phyloP scores from a whole-genome alignment of 2,888 invertebrate genomes.

The Creontiades dilutus region DNA sequence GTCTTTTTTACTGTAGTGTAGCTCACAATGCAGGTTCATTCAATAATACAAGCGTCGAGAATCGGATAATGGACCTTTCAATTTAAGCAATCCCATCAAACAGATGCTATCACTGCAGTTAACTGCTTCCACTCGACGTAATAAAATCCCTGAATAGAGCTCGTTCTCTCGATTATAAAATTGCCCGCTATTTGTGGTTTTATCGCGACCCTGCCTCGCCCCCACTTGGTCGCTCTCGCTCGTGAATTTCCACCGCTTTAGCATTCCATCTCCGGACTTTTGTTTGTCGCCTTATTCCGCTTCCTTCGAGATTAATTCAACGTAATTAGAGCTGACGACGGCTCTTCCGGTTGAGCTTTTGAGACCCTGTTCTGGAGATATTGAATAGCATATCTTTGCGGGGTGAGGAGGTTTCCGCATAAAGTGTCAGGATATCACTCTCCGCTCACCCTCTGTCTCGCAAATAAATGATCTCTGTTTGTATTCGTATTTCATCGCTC shows the following conservation, averaged over 20 bases:
- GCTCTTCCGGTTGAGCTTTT: slow-evolving; percentile 34
- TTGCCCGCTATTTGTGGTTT: slow-evolving; percentile 25
- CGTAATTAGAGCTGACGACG: slow-evolving; percentile 49
- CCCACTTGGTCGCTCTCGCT: not conserved
- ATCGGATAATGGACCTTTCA: not conserved
- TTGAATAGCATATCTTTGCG: slow-evolving; percentile 29
- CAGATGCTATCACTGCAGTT: slow-evolving; percentile 1
- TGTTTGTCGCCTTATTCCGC: slow-evolving; percentile 17
- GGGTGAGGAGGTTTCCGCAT: not conserved
- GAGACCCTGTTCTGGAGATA: not conserved
- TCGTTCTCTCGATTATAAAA: not conserved
- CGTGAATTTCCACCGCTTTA: not conserved
- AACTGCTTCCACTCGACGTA: not conserved
- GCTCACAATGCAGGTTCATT: too few relatives aligned
- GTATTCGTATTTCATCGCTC: not conserved
- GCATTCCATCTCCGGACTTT: slow-evolving; percentile 36
- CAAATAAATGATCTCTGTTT: slow-evolving; percentile 5
- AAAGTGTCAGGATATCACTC: slow-evolving; percentile 22
- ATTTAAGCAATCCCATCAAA: not conserved
- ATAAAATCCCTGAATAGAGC: slow-evolving; percentile 34
- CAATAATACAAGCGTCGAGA: not conserved
- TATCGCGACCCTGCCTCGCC: not conserved
- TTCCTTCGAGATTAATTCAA: slow-evolving; percentile 26
- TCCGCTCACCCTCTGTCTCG: not conserved
- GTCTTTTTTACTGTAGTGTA: too few relatives aligned